Base-by-base conservation (phyloP, 2,888 invertebrate species). In the Gortyna flavago region DNA sequence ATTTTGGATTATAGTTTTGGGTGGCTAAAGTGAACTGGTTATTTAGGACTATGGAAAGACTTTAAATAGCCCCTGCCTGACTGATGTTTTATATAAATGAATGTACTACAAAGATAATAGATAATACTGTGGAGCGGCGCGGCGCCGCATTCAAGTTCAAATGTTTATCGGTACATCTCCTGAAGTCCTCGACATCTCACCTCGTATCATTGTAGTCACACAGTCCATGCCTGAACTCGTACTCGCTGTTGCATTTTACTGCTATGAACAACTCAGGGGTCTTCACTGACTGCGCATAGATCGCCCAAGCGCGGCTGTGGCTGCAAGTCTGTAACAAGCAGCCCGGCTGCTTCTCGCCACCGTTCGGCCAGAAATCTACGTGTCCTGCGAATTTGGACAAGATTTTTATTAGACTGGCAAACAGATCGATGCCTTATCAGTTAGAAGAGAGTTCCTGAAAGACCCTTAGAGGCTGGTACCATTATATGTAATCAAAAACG, bases 341-440 rank as follows among this genome's bases (percentile, higher is more conserved):
- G 88, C 91, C 89, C 0, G 96, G 96, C 90, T 97, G 97, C 88
- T 91, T 86, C 2, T 89, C 75, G 0, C 97, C 97, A 7, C 91
- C 89, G 91, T 97, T 97, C 0, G 95, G 95, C 88, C 83, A 96
- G 91, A 91, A 96, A 89, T 97, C 96, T 3, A 89, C 93, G 79
- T 96, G 94, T 3, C 95, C 97, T 97, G 92, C 0, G 11, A 25
- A 65, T 29, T n/a, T 35, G 2, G 11, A 38, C 0, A 51, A 61
- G 2, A 29, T 41, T 73, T 44, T 57, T 32, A 73, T 57, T 16
- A 32, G 44, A 1, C 44, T 44, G 16, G 16, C 3, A 11, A 29
- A 21, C 29, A 16, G 3, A 16, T 16, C 4, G 32, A 67, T 18
- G 13, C 8, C 1, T 29, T 25, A 41, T 18, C 65, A 66, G 41